Conservation (phyloP, 2,888 invertebrate genomes). For the Synergus itoensis region DNA sequence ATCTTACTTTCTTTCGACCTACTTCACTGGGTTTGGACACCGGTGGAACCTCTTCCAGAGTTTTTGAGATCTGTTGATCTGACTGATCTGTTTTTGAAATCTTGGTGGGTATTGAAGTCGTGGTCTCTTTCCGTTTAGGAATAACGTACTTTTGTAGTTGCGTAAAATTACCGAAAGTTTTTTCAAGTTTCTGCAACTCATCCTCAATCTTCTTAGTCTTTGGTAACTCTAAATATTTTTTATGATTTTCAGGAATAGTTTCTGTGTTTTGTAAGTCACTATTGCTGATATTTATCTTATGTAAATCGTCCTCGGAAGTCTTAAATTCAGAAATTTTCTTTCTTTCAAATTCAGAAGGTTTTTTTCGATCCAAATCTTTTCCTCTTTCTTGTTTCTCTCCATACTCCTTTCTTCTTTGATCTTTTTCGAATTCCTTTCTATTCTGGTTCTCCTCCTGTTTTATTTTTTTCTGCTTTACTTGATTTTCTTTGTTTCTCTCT, state of each 20-base stretch:
- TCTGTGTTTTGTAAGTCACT: not conserved
- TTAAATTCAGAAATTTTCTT: conserved; percentile 54
- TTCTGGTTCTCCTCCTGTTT: conserved; percentile 6
- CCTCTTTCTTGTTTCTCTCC: conserved; percentile 9
- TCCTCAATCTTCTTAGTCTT: not conserved
- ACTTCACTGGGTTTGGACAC: not conserved
- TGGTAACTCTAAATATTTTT: not conserved
- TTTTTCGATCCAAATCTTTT: conserved; percentile 43
- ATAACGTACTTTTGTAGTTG: not conserved
- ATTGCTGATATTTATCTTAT: not conserved
- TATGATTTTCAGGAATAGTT: not conserved
- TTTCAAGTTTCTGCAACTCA: not conserved
- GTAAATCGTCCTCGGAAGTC: conserved; percentile 12
- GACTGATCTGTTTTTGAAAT: no score
- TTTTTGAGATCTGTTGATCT: not conserved
- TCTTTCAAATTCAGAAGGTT: not conserved
- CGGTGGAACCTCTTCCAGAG: not conserved
- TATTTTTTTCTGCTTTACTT: not conserved
- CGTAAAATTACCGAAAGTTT: not conserved
- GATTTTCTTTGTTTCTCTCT: not conserved
- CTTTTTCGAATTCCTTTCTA: not conserved
- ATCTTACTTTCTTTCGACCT: not conserved
- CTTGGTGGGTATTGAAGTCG: not conserved
- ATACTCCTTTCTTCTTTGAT: not conserved
- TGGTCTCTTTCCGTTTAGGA: not conserved